These are phyloP conservation scores for Pangasianodon hypophthalmus DNA, from an alignment of 2,113 vertebrate species.

Conservation along the genomic window DNA sequence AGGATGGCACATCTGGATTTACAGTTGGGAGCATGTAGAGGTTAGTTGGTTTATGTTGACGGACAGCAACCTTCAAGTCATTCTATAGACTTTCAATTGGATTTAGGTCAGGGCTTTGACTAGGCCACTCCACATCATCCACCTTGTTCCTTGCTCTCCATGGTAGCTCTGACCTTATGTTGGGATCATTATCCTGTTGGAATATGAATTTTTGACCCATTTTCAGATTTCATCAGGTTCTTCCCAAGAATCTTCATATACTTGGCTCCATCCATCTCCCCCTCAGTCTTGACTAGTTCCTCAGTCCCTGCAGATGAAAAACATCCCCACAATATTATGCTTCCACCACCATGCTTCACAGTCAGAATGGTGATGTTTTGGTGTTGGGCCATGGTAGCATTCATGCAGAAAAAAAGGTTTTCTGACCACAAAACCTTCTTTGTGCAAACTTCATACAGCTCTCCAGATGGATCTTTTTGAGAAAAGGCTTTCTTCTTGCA, in stretches of 20 bases:
- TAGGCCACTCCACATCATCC: not conserved
- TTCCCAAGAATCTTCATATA: not conserved
- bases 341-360: not conserved
- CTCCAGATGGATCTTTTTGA: not conserved
- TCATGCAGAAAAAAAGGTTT: not conserved
- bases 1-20: not conserved
- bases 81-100: not conserved
- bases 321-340: not conserved
- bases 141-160: not conserved
- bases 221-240: not conserved
- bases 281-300: not conserved
- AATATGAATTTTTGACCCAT: not conserved
- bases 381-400: not conserved
- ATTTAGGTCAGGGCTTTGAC: not conserved
- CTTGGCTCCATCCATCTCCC: not conserved
- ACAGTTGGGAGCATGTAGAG: no score
- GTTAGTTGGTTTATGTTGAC: no score
- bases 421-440: not conserved
- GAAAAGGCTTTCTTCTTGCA: not conserved
- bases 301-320: not conserved
- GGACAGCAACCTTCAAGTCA: not conserved
- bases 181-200: not conserved
- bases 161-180: not conserved
- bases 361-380: not conserved
- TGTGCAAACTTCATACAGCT: not conserved